Evolutionary conservation across 2,888 invertebrate species (phyloP).

Genomic region (Unio delphinus): DNA sequence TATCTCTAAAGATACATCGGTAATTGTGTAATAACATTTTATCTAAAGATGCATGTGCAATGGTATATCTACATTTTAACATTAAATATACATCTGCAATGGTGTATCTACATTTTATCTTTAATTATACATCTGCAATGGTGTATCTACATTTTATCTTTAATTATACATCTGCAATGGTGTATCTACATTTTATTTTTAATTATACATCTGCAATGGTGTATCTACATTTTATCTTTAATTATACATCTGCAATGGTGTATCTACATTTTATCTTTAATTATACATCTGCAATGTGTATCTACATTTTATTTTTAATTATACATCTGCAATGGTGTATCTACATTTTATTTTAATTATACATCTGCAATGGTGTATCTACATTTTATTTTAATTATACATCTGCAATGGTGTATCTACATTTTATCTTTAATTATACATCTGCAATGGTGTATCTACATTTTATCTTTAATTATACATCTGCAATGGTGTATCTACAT

Average conservation of each 20-base stretch:
- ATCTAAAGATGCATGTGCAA: background rate
- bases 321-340: constrained; percentile 1
- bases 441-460: background rate
- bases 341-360: background rate
- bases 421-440: background rate
- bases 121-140: background rate
- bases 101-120: background rate
- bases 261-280: background rate
- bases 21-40: background rate
- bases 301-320: background rate
- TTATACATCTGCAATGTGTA: background rate
- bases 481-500: background rate
- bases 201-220: background rate
- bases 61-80: background rate
- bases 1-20: constrained; percentile 1
- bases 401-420: background rate
- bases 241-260: background rate
- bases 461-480: background rate
- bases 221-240: background rate
- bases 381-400: background rate
- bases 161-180: background rate
- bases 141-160: background rate
- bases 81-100: background rate
- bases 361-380: background rate
- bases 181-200: background rate